Conservation (phyloP, 2,797 vertebrate genomes). For the Coilia nasus region DNA sequence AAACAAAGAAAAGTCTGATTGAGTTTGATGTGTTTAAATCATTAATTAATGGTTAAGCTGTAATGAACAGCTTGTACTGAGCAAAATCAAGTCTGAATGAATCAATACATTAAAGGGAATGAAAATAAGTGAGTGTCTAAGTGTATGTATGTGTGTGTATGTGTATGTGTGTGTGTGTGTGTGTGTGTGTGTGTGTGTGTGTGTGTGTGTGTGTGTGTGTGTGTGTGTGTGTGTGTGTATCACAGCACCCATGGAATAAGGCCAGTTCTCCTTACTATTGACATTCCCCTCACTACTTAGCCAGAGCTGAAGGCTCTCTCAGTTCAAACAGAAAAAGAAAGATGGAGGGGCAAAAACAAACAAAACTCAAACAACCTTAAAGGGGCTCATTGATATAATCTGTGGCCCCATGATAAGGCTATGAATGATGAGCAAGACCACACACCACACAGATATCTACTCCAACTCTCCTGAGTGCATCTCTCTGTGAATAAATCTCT, state of each 20-base stretch:
- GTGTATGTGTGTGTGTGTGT: background rate
- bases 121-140: constrained; percentile 6
- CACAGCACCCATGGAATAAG: constrained; percentile 72
- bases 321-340: constrained; percentile 60
- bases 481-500: background rate
- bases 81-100: constrained; percentile 2
- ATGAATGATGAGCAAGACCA: constrained; percentile 60
- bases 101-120: constrained; percentile 2
- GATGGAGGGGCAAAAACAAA: constrained; percentile 74
- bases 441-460: constrained; percentile 70
- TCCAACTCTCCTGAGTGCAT: background rate
- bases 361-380: constrained; percentile 79
- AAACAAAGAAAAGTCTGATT: background rate
- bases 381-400: constrained; percentile 75
- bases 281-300: constrained; percentile 81
- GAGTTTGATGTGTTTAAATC: background rate
- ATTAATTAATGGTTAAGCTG: background rate
- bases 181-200: constrained; percentile 57
- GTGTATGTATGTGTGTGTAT: background rate
- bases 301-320: constrained; percentile 76
- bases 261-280: constrained; percentile 80
- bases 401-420: constrained; percentile 69
- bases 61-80: background rate
- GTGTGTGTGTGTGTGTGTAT: constrained; percentile 34
- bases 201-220: constrained; percentile 31